Evolutionary conservation across 2,888 invertebrate species (phyloP).

Genomic region (Eupithecia dodoneata): DNA sequence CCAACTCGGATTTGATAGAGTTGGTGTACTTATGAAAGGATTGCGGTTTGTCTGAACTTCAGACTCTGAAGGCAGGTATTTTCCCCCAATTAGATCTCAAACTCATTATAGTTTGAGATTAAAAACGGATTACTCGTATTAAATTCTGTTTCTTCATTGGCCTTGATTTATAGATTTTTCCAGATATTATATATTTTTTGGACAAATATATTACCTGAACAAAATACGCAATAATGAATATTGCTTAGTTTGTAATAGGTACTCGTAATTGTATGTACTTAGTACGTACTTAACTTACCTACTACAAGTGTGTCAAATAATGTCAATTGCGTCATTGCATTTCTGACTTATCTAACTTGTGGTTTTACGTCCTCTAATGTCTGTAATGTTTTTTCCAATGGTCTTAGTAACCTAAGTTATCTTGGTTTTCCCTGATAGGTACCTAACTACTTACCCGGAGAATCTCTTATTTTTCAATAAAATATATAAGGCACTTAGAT

Average conservation of each 20-base stretch:
- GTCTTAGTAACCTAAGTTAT: not conserved
- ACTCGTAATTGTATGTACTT: no score
- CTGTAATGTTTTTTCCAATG: not conserved
- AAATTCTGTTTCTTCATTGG: not conserved
- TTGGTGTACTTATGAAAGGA: not conserved
- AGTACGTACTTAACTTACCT: not conserved
- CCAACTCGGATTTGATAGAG: not conserved
- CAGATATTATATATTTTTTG: not conserved
- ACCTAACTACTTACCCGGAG: not conserved
- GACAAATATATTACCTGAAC: no score
- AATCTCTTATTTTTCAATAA: not conserved
- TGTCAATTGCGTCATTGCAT: not conserved
- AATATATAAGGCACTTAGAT: not conserved
- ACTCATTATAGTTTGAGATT: not conserved
- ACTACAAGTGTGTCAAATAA: not conserved
- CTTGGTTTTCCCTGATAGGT: no score
- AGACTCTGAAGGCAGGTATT: not conserved
- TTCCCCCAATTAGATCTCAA: not conserved
- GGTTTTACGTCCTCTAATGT: not conserved
- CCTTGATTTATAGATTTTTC: not conserved
- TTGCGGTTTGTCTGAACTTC: not conserved
- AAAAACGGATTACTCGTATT: not conserved
- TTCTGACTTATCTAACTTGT: not conserved
- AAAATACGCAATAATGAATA: no score
- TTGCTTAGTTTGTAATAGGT: not conserved